Evolutionary conservation across 2,797 vertebrate species (phyloP).

Genomic region (Kryptopterus vitreolus): DNA sequence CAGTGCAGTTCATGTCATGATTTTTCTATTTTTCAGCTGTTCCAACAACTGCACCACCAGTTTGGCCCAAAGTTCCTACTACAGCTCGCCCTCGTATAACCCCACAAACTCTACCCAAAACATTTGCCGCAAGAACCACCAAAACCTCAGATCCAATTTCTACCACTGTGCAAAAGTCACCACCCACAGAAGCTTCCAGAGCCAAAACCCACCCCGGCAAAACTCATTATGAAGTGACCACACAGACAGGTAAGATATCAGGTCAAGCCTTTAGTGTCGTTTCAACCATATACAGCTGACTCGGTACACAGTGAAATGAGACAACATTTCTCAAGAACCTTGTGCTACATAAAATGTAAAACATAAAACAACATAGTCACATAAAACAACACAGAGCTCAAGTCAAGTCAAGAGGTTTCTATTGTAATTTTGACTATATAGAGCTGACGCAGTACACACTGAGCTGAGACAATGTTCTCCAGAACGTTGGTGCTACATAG

Average conservation of each 20-base stretch:
- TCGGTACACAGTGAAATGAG: no score
- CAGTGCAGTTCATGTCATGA: background rate
- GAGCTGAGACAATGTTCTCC: no score
- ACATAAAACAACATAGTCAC: no score
- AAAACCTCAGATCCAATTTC: slow-evolving; percentile 6
- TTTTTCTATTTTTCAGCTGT: slow-evolving; percentile 49
- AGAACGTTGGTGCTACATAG: no score
- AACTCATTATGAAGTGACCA: slow-evolving; percentile 47
- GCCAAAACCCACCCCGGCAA: slow-evolving; percentile 49
- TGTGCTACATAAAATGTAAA: no score
- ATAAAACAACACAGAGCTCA: no score
- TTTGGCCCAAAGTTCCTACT: slow-evolving; percentile 36
- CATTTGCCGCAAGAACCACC: slow-evolving; percentile 18
- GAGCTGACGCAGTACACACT: no score
- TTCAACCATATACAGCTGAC: no score
- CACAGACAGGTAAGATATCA: slow-evolving; percentile 51
- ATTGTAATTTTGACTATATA: no score
- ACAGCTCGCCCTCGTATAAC: slow-evolving; percentile 23
- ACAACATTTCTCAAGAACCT: no score
- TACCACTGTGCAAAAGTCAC: background rate
- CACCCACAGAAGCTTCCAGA: slow-evolving; percentile 20
- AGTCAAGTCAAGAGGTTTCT: no score
- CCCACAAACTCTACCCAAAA: slow-evolving; percentile 21
- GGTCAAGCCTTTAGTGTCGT: no score
- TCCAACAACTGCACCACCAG: slow-evolving; percentile 56